These are phyloP conservation scores for Tenebrosternarchus preto DNA, from an alignment of 2,113 vertebrate species.

Conservation along the genomic window DNA sequence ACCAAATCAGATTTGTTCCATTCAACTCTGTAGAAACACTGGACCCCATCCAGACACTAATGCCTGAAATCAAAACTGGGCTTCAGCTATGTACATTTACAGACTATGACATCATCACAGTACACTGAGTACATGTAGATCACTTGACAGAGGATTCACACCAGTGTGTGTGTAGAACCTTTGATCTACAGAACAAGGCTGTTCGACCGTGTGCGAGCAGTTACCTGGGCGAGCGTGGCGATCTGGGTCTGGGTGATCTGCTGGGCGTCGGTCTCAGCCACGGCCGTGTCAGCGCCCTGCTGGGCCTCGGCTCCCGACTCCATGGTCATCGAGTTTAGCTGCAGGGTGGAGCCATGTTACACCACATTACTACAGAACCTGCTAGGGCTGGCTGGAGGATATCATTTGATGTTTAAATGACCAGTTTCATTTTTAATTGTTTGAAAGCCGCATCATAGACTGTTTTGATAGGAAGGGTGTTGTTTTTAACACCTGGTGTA, in stretches of 20 bases:
- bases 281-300: constrained; percentile 92
- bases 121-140: no score
- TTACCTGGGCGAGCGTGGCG: constrained; percentile 92
- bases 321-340: constrained; percentile 98
- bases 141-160: no score
- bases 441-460: no score
- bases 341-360: constrained; percentile 28
- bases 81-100: no score
- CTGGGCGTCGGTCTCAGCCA: constrained; percentile 91
- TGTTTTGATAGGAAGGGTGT: no score
- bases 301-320: constrained; percentile 95
- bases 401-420: neutral
- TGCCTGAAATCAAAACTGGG: no score
- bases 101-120: no score
- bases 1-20: no score
- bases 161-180: neutral
- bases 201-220: no score
- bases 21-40: neutral
- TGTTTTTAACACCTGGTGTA: no score
- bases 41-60: neutral
- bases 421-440: no score
- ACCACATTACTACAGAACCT: neutral
- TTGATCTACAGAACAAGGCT: no score
- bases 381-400: neutral
- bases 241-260: constrained; percentile 75